phyloP scores from a whole-genome alignment of 2,113 vertebrate species.

The Corynorhinus townsendii region DNA sequence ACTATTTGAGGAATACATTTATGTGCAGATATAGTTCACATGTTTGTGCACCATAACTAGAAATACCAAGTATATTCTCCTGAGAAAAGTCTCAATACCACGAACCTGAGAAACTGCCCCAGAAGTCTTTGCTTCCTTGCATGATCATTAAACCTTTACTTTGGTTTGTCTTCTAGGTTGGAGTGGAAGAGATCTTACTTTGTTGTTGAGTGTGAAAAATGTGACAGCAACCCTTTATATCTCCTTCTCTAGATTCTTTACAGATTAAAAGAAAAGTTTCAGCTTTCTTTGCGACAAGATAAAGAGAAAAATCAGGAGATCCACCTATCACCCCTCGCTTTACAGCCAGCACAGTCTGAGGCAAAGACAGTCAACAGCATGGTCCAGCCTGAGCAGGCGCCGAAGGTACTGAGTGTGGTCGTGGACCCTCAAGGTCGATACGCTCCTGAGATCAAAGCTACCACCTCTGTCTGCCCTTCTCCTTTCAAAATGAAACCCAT shows the following conservation, averaged over 20 bases:
- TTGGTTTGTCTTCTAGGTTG: neutral
- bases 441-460: slow-evolving; percentile 85
- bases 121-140: slow-evolving; percentile 13
- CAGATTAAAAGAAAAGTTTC: slow-evolving; percentile 91
- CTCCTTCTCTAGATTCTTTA: slow-evolving; percentile 89
- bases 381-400: slow-evolving; percentile 88
- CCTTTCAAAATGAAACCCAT: slow-evolving; percentile 98
- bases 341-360: slow-evolving; percentile 80
- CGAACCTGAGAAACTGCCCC: slow-evolving; percentile 45
- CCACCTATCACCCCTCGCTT: slow-evolving; percentile 81
- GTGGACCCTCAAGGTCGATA: slow-evolving; percentile 82
- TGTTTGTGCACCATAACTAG: neutral
- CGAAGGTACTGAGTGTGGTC: slow-evolving; percentile 80
- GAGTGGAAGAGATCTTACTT: neutral
- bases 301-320: slow-evolving; percentile 89
- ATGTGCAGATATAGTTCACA: neutral
- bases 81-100: neutral
- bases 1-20: neutral
- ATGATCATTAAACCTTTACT: neutral
- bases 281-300: slow-evolving; percentile 87
- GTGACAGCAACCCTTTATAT: slow-evolving; percentile 46
- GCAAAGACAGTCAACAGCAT: slow-evolving; percentile 86
- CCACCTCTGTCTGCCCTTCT: slow-evolving; percentile 85
- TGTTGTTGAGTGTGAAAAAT: slow-evolving; percentile 41
- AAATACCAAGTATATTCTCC: neutral